Evolutionary conservation across 2,888 invertebrate genomes (phyloP), one percentile per base, ranked within the genome.

Genomic region (Acleris laterana): DNA sequence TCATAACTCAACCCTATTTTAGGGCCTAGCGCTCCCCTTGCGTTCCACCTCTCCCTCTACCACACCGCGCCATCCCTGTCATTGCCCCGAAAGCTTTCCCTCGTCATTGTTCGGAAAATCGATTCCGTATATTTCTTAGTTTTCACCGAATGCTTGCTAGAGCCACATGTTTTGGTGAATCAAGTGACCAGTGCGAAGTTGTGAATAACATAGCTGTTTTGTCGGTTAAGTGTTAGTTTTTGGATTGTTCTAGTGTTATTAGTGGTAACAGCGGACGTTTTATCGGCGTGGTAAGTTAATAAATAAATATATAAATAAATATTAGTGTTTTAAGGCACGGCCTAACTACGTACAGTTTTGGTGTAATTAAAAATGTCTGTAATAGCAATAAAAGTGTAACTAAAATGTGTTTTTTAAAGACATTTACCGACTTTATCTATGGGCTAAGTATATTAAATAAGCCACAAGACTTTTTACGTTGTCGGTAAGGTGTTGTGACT

Each of bases 1-100:
- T 69, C 69, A 52, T 63, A 71, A 74, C 75, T 69, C 77, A 76
- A 74, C 82, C 83, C 83, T 75, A 74, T 77, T 80, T 73, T 70
- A 51, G 73, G 77, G 81, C 78, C 81, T 78, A 78, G 71, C 70
- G 66, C 72, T 62, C 71, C 68, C 69, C 72, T 70, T 71, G 62
- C 69, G 65, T 68, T 68, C 48, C 66, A 52, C 66, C 71, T 63
- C 68, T 73, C 72, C 16, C 58, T 64, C 74, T 5, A 50, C 64
- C 53, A 46, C 44, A 71, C 1, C 44, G 59, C 38, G 19, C 70
- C 48, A 9, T 78, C 77, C 48, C 74, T 62, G 44, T 79, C 75
- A 20, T 32, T 28, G 32, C 44, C 13, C 32, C 22, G 25, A 51
- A 13, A 61, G 28, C 25, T 77, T 74, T 62, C 74, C 42, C 57